Evolutionary conservation across 2,113 vertebrate genomes (phyloP).

Genomic region (Ptychochromis oligacanthus): DNA sequence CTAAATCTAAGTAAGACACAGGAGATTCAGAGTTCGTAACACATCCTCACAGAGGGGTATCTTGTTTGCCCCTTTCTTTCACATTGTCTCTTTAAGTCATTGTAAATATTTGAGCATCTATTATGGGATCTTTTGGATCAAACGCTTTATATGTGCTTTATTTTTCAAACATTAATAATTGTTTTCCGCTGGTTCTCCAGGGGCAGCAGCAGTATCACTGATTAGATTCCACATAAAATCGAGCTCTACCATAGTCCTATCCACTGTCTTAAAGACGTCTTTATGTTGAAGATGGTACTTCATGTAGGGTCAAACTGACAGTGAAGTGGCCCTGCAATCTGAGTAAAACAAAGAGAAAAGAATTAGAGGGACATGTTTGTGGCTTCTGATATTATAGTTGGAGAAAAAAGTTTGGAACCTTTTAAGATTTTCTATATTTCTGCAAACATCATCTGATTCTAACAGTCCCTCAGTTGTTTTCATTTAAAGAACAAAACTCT

Average conservation of each 20-base stretch:
- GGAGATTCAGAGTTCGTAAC: conserved; percentile 12
- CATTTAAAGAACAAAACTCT: neutral
- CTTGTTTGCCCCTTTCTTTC: neutral
- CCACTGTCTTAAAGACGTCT: neutral
- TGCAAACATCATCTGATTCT: too few species aligned
- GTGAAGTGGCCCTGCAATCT: too few species aligned
- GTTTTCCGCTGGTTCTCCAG: neutral
- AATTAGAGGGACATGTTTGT: too few species aligned
- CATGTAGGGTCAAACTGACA: too few species aligned
- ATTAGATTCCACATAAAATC: neutral
- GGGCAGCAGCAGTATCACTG: neutral
- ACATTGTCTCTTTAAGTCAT: neutral
- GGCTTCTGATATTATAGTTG: too few species aligned
- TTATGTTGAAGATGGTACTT: too few species aligned
- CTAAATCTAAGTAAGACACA: conserved; percentile 40
- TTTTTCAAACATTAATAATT: neutral
- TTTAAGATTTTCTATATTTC: too few species aligned
- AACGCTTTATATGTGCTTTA: neutral
- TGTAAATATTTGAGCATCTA: conserved; percentile 4
- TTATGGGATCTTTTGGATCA: neutral
- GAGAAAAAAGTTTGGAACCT: too few species aligned
- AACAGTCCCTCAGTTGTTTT: neutral
- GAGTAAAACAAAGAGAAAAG: too few species aligned
- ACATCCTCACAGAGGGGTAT: neutral
- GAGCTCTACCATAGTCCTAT: neutral